Percentiles rank a stretch among this genome's conserved stretches.
Evolutionary conservation across 2,888 invertebrate genomes (phyloP).

Genomic region (Nycteola revayana): DNA sequence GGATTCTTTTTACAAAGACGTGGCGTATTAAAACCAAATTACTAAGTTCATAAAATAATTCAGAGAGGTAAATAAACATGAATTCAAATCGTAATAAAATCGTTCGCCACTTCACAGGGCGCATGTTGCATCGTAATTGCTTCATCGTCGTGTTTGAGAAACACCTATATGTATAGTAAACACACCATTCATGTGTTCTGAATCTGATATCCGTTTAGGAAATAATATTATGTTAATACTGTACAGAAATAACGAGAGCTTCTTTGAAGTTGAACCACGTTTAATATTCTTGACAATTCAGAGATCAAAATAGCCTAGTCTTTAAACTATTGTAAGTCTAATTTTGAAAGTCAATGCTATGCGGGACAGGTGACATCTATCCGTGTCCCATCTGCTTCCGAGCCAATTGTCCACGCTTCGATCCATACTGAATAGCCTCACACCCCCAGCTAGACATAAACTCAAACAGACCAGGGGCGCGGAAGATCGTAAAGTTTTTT

Average conservation of each 20-base stretch:
- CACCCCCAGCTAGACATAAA: conserved; percentile 59
- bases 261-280: conserved; percentile 23
- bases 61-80: conserved; percentile 43
- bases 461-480: conserved; percentile 64
- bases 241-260: conserved; percentile 13
- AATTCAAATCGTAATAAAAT: conserved; percentile 49
- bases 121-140: conserved; percentile 56
- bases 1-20: conserved; percentile 9
- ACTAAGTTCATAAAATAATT: conserved; percentile 37
- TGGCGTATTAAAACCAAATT: conserved; percentile 26
- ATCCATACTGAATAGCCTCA: conserved; percentile 41
- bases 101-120: conserved; percentile 40
- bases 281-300: no score
- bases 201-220: conserved; percentile 30
- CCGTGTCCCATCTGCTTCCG: conserved; percentile 62
- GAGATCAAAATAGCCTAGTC: no score
- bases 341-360: conserved; percentile 23
- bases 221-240: conserved; percentile 9
- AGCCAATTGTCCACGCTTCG: conserved; percentile 53
- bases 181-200: conserved; percentile 33
- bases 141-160: conserved; percentile 55
- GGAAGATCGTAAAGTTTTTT: conserved; percentile 76
- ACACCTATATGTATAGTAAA: conserved; percentile 26
- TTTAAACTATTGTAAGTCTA: no score
- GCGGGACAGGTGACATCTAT: conserved; percentile 47